Percentiles rank a stretch among this genome's conserved stretches.
These are phyloP conservation scores for Lagria hirta DNA, from an alignment of 2,888 invertebrate species.

Conservation along the genomic window DNA sequence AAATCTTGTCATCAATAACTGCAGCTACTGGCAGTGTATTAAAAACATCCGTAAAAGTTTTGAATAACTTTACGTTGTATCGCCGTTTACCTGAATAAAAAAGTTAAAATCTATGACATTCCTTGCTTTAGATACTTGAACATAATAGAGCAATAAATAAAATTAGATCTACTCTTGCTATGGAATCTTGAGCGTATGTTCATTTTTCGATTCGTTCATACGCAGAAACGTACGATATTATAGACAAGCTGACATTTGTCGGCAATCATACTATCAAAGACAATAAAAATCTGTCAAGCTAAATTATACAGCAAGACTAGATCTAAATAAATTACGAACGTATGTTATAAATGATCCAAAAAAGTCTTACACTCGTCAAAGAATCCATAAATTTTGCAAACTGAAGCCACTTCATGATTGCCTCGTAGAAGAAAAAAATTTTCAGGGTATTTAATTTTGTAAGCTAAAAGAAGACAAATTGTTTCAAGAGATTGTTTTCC, in stretches of 20 bases:
- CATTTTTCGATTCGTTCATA: no score
- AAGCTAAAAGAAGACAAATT: conserved; percentile 65
- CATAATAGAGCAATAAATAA: no score
- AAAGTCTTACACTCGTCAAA: conserved; percentile 66
- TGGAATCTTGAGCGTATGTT: no score
- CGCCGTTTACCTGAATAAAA: conserved; percentile 46
- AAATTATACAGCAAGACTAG: no score
- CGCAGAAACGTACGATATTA: no score
- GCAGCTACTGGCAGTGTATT: conserved; percentile 49
- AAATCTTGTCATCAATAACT: conserved; percentile 49
- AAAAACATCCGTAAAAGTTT: conserved; percentile 50
- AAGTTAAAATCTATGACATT: neutral
- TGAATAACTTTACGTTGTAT: conserved; percentile 48
- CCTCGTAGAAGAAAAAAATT: conserved; percentile 68
- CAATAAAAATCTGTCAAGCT: no score
- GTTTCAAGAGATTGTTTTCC: conserved; percentile 67
- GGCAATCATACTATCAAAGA: no score
- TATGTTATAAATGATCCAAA: conserved; percentile 11
- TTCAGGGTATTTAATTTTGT: conserved; percentile 71
- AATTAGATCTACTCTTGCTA: no score
- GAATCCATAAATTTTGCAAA: conserved; percentile 67
- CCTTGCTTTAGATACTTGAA: neutral
- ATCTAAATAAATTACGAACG: no score
- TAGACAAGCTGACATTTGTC: no score
- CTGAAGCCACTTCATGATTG: conserved; percentile 68